Base-by-base conservation (phyloP, 37 sponge, comb jelly and placozoan species). In the Eunapius fragilis region DNA sequence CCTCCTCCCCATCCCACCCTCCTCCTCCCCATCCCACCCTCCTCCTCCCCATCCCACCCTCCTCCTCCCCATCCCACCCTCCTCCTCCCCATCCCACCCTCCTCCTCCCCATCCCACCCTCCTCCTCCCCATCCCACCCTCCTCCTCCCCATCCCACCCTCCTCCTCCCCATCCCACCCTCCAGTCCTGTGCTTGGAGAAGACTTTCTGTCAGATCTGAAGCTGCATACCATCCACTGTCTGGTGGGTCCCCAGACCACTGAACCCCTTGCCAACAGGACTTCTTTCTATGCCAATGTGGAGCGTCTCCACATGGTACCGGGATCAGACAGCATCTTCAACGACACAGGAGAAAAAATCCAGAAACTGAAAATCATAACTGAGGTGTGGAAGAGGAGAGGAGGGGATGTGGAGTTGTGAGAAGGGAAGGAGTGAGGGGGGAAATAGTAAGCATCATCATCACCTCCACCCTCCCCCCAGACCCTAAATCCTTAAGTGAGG, bases 161-260 rank as follows among this genome's bases (percentile, higher is more conserved):
- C 71, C 68, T 70, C 25, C 71, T 30, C 71, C 30, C 19, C 71
- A 13, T 45, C 26, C 49, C 27, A 30, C 23, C 45, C 67, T 37
- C 24, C 80, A 89, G 92, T 71, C 92, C 92, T 25, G 80, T 85
- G 25, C 50, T 92, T 30, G 92, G 81, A 14, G 89, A 85, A 14
- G 92, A 92, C 87, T 92, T 88, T 72, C 76, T 92, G 11, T 37
- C 67, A 74, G 92, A 92, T 25, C 68, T 92, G 50, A 86, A 80
- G 23, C 72, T 92, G 23, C 67, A 37, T 0, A 47, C 86, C 12
- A 37, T 88, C 2, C 36, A 92, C 70, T 79, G 85, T 31, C 26
- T 87, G 10, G 82, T 92, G 71, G 85, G 92, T 33, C 86, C 77
- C 45, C 76, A 70, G 9, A 27, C 28, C 41, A 12, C 71, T 70